These are phyloP conservation scores for Zaprionus taronus DNA, from an alignment of 1,140 invertebrate genomes.

Conservation along the genomic window DNA sequence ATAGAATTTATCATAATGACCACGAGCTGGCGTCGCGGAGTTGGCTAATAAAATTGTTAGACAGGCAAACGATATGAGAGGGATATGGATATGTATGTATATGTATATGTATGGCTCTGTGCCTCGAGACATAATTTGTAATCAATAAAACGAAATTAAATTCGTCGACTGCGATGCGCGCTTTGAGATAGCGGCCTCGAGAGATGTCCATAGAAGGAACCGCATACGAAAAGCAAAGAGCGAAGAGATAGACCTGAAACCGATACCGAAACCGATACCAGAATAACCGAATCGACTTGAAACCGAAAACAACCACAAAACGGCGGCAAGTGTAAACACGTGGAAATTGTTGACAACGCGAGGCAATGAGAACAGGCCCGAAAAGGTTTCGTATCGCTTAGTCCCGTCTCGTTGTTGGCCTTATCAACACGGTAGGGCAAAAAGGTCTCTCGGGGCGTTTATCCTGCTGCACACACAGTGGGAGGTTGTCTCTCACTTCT, in stretches of 20 bases:
- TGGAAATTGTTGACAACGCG: conserved; percentile 53
- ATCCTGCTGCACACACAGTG: conserved; percentile 73
- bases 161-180: conserved; percentile 58
- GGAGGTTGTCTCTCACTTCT: conserved; percentile 46
- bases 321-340: conserved; percentile 78
- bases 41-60: conserved; percentile 77
- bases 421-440: conserved; percentile 28
- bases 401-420: background rate
- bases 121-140: conserved; percentile 73
- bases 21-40: conserved; percentile 28
- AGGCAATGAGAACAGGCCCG: conserved; percentile 11
- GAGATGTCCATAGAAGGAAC: conserved; percentile 24
- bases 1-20: conserved; percentile 41
- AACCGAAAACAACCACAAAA: conserved; percentile 62
- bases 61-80: conserved; percentile 59
- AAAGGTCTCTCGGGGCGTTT: conserved; percentile 64
- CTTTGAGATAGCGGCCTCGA: conserved; percentile 69
- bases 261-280: conserved; percentile 18
- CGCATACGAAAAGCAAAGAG: background rate
- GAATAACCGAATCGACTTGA: conserved; percentile 7
- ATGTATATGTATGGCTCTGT: conserved; percentile 10
- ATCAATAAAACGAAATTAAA: conserved; percentile 76
- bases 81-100: conserved; percentile 23
- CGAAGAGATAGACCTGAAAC: background rate
- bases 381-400: conserved; percentile 20